phyloP scores from a whole-genome alignment of 1,140 invertebrate genomes.

The Telenomus remus region DNA sequence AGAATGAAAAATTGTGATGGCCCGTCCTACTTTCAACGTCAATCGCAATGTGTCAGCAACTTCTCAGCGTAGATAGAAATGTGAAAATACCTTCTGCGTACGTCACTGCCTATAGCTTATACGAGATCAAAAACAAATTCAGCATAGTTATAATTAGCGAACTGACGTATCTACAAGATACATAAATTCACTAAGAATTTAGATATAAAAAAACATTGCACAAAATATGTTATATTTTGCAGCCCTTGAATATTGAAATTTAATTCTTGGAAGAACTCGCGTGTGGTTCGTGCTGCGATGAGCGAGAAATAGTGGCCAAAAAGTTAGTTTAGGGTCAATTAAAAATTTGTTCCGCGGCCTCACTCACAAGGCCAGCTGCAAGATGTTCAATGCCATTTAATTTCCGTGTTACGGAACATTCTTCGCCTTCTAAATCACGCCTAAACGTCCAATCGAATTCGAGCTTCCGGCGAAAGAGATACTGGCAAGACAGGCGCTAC shows the following conservation, averaged over 20 bases:
- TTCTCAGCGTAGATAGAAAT: too few species aligned
- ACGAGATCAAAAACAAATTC: too few species aligned
- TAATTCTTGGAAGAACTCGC: conserved; percentile 3
- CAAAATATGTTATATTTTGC: too few species aligned
- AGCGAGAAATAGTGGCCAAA: conserved; percentile 12
- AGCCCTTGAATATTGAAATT: background rate
- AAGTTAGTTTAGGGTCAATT: conserved; percentile 44
- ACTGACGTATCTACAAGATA: too few species aligned
- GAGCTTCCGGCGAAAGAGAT: conserved; percentile 56
- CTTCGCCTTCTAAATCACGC: conserved; percentile 45
- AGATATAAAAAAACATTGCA: too few species aligned
- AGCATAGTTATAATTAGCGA: too few species aligned
- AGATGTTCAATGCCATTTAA: conserved; percentile 53
- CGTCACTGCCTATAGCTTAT: too few species aligned
- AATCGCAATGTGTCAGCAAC: too few species aligned
- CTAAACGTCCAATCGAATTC: conserved; percentile 55
- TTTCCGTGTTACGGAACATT: conserved; percentile 51
- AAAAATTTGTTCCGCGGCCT: conserved; percentile 42
- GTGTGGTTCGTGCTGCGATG: conserved; percentile 22
- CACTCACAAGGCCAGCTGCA: conserved; percentile 35
- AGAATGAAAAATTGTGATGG: too few species aligned
- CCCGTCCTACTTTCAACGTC: too few species aligned
- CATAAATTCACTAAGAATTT: too few species aligned
- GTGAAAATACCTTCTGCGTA: too few species aligned
- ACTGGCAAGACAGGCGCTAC: conserved; percentile 35